Evolutionary conservation across 1,140 invertebrate genomes (phyloP).

Genomic region (Rhopalosiphum maidis): DNA sequence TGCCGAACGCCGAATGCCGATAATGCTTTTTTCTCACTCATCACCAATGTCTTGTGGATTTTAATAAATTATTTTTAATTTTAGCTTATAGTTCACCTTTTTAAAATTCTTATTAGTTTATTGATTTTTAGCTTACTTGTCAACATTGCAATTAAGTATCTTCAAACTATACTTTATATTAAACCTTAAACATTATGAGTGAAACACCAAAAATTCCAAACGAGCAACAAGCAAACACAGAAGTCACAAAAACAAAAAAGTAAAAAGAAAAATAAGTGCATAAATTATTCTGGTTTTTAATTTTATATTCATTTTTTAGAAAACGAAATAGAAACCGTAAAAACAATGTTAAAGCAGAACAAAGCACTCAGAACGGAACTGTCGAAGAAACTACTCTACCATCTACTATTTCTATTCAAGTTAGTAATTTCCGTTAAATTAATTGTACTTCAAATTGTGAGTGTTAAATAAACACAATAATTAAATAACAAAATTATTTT

Average conservation of each 20-base stretch:
- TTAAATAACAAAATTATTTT: neutral
- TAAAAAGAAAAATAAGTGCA: neutral
- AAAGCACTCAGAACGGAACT: constrained; percentile 14
- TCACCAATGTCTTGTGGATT: neutral
- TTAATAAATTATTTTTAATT: neutral
- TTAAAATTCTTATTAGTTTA: neutral
- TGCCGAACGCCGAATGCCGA: neutral
- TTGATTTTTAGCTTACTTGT: neutral
- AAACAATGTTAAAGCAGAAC: constrained; percentile 30
- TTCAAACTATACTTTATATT: neutral
- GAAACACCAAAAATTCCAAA: constrained; percentile 19
- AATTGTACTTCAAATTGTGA: neutral
- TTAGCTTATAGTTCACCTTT: neutral
- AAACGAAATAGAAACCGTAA: constrained; percentile 46
- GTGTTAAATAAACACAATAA: neutral
- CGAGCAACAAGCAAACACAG: neutral
- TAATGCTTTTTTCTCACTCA: neutral
- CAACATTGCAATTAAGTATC: neutral
- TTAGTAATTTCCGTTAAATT: neutral
- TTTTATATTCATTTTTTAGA: neutral
- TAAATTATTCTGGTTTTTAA: neutral
- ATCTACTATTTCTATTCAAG: constrained; percentile 44
- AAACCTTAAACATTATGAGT: constrained; percentile 26
- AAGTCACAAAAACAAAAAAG: constrained; percentile 21
- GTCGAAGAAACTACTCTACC: constrained; percentile 35